Percentiles rank a stretch among this genome's conserved stretches.
Conservation (phyloP, 2,113 vertebrate genomes). For the Procavia capensis region DNA sequence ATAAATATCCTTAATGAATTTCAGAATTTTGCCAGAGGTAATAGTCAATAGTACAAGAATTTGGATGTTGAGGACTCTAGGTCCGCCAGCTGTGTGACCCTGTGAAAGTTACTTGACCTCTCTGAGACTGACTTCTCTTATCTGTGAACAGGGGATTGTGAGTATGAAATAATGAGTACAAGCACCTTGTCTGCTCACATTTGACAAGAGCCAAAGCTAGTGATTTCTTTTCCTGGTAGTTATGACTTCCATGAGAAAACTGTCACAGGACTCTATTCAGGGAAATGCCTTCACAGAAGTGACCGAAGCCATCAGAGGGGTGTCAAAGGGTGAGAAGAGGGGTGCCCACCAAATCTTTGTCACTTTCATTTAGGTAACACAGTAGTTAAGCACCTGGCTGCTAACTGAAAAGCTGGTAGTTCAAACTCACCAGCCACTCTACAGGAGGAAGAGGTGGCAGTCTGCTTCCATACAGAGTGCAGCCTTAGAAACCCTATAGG, state of each 20-base stretch:
- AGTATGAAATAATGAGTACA: not conserved
- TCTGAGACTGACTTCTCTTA: not conserved
- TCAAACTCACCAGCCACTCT: not conserved
- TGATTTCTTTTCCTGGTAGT: not conserved
- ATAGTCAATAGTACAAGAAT: not conserved
- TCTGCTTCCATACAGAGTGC: not conserved
- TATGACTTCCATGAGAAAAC: not conserved
- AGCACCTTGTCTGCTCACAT: not conserved
- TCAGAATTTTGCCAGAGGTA: not conserved
- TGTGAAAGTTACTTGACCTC: not conserved
- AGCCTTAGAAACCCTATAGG: not conserved
- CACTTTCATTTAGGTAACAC: not conserved
- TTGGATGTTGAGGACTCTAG: not conserved
- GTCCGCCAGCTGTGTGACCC: not conserved
- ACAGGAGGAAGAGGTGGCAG: not conserved
- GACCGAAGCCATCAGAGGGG: not conserved
- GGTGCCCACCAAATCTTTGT: not conserved
- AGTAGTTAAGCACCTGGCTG: not conserved
- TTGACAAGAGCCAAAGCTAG: not conserved
- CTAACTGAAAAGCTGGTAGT: not conserved
- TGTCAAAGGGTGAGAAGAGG: not conserved
- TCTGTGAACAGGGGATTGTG: not conserved
- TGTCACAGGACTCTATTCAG: not conserved
- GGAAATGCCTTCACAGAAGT: not conserved
- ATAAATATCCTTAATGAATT: not conserved